Evolutionary conservation across 2,888 invertebrate species (phyloP).

Genomic region (Scaptomyza tumidula): DNA sequence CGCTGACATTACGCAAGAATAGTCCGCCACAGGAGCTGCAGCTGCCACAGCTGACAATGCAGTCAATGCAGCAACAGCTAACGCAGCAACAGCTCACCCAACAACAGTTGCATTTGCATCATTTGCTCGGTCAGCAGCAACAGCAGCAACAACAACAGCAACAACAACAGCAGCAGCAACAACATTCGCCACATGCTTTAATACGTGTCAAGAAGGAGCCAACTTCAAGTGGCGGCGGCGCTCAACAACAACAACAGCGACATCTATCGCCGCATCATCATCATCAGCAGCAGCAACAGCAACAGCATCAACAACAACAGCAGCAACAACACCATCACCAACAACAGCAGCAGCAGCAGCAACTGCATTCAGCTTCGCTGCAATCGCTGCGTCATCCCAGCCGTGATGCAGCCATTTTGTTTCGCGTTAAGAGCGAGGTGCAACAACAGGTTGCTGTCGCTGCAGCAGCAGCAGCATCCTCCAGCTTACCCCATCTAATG

Average conservation of each 20-base stretch:
- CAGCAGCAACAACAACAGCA: conserved; percentile 70
- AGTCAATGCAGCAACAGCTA: conserved; percentile 83
- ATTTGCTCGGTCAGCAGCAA: conserved; percentile 77
- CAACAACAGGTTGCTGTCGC: conserved; percentile 82
- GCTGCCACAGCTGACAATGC: conserved; percentile 74
- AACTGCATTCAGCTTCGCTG: conserved; percentile 85
- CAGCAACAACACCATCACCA: conserved; percentile 78
- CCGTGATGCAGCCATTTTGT: conserved; percentile 84
- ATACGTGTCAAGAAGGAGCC: conserved; percentile 83
- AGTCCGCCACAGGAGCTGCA: conserved; percentile 79
- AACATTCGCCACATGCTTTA: conserved; percentile 75
- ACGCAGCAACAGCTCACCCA: conserved; percentile 83
- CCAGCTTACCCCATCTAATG: conserved; percentile 81
- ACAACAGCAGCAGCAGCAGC: conserved; percentile 74
- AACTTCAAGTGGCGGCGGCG: conserved; percentile 39
- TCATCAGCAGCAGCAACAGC: conserved; percentile 60
- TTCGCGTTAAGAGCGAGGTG: conserved; percentile 84
- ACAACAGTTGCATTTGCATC: conserved; percentile 83
- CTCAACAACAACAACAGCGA: conserved; percentile 63
- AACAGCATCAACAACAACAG: conserved; percentile 72
- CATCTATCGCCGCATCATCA: conserved; percentile 42
- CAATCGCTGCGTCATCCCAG: conserved; percentile 85
- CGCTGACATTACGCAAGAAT: conserved; percentile 76
- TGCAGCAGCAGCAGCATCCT: conserved; percentile 64
- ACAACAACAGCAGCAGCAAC: conserved; percentile 67